phyloP scores from a whole-genome alignment of 2,797 vertebrate genomes.

The Hydrophis major region DNA sequence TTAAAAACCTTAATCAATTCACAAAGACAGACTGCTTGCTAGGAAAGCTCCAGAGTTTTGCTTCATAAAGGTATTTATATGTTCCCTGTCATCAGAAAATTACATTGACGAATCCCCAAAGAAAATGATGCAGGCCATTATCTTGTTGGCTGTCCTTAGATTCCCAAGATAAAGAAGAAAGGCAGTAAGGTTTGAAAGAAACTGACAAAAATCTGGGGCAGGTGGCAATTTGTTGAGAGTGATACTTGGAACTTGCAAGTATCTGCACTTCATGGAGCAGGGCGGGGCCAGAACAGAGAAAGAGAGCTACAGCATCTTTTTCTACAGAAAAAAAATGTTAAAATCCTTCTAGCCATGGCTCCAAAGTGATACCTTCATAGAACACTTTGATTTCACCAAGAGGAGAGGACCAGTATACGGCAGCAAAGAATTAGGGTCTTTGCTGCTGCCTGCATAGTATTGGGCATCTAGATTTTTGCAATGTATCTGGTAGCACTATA shows the following conservation, averaged over 20 bases:
- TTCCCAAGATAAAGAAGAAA: background rate
- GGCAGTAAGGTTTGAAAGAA: background rate
- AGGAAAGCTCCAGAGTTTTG: background rate
- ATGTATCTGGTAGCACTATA: background rate
- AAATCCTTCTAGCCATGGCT: background rate
- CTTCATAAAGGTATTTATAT: background rate
- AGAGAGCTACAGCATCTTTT: background rate
- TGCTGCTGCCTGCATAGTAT: background rate
- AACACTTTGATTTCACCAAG: background rate
- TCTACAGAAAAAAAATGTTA: background rate
- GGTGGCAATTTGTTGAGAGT: background rate
- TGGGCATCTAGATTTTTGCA: background rate
- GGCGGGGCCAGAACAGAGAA: background rate
- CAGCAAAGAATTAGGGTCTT: background rate
- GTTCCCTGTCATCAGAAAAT: background rate
- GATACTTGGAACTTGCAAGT: background rate
- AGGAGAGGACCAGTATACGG: background rate
- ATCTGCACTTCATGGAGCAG: background rate
- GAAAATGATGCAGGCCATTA: background rate
- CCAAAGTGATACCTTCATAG: background rate
- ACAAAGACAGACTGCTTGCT: background rate
- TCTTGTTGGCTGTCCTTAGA: background rate
- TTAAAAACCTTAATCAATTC: background rate
- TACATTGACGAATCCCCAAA: background rate
- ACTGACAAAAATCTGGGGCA: background rate